Evolutionary conservation across 1,140 invertebrate species (phyloP), one percentile per base, ranked within the genome.

Genomic region (Drosophila albomicans): DNA sequence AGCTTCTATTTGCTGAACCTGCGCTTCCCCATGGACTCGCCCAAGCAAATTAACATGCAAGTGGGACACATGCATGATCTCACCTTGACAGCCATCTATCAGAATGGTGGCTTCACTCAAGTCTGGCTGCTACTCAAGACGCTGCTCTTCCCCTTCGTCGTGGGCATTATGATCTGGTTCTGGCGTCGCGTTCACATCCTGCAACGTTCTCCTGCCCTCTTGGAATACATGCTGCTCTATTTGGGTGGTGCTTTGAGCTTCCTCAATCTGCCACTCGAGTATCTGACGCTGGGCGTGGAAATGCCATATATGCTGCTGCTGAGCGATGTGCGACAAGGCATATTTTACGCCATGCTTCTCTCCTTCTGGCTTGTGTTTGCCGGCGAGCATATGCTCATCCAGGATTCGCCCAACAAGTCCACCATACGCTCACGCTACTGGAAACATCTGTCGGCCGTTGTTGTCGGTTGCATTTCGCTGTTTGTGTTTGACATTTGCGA

Each of bases 41-140:
- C 91, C 20, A 94, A 94, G 63, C 94, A 95, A n/a, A 95, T 96
- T 64, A 98, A 99, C 92, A 94, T 94, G 20, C 94, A 96, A 52
- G 94, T 98, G 41, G 98, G 97, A 1, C 95, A 96, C 77, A 94
- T 99, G 68, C 94, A 95, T 67, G 97, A 98, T 86, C 94, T 99
- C 67, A 96, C 95, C 93, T 87, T 98, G 16, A 96, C 96, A 57
- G 95, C 95, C 11, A 99, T 99, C 75, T 96, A 98, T 93, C 98
- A 99, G 93, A 99, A 99, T 94, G 99, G 99, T 52, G 99, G 99
- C n/a, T 99, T 99, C 93, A 99, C 99, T 1, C 97, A 97, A 93
- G 97, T 99, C 30, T 99, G 99, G 98, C 93, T 99, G 6, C 96
- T 96, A n/a, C 93, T 99, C 35, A 99, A 99, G 94, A 98, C 97